Evolutionary conservation across 2,888 invertebrate genomes (phyloP), one percentile per base, ranked within the genome.

Genomic region (Parnassius mnemosyne): DNA sequence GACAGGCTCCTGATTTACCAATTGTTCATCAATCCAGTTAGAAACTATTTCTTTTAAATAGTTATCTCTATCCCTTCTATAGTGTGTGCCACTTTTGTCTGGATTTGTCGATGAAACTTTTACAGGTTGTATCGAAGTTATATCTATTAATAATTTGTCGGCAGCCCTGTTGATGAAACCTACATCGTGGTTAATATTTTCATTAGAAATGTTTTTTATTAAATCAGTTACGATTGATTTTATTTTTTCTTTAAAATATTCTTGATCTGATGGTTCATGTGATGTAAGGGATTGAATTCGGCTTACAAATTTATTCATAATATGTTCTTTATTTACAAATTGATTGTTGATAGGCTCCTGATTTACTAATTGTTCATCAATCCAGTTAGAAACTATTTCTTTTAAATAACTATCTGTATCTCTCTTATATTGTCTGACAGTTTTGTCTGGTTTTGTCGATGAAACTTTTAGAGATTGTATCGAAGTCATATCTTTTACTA

Each of bases 1-100:
- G 52, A 66, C 65, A 57, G 79, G 69, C 13, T 47, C 61, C 3
- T 53, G 61, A 66, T 75, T 75, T 5, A 81, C 59, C 25, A 74
- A 76, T 54, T 83, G 62, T 49, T 69, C 64, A 59, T 66, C 66
- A 1, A 81, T 63, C 79, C 82, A 84, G n/a, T 77, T 73, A 53
- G 52, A 46, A 11, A 61, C 34, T 13, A 59, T 54, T 46, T 47
- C 20, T 3, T 20, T 20, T 20, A 20, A 20, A 20, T 20, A 20
- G 2, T 20, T 20, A 2, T 20, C 20, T 20, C 2, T 20, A n/a
- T 46, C n/a, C 10, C 3, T 11, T 2, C 12, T n/a, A 46, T 46
- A 46, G 5, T 46, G n/a, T 46, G 46, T 2, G 13, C 2, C 13
- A 9, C 2, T 13, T 9, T 13, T 13, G 9, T 5, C 12, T 49